These are phyloP conservation scores for Cyclophora albipunctata DNA, from an alignment of 2,888 invertebrate species.

Conservation along the genomic window DNA sequence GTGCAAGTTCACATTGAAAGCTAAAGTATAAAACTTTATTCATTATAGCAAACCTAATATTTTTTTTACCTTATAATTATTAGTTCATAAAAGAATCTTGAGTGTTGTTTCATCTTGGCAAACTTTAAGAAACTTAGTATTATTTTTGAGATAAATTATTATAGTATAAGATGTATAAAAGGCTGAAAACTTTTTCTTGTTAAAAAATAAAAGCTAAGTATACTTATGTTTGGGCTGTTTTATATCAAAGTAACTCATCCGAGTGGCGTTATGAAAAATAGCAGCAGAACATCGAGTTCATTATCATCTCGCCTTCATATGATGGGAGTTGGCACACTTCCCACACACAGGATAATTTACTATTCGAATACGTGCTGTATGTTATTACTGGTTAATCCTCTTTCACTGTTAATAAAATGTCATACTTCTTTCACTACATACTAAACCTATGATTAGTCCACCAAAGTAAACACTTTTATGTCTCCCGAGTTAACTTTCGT, in stretches of 20 bases:
- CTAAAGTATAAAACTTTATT: slow-evolving; percentile 5
- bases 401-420: slow-evolving; percentile 19
- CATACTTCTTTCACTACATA: neutral
- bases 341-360: slow-evolving; percentile 56
- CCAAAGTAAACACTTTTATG: slow-evolving; percentile 5
- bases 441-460: slow-evolving; percentile 2
- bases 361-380: slow-evolving; percentile 60
- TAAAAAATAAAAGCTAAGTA: too few species aligned
- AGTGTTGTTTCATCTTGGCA: too few species aligned
- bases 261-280: slow-evolving; percentile 31
- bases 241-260: slow-evolving; percentile 25
- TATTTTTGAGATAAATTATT: too few species aligned
- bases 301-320: slow-evolving; percentile 64
- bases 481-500: neutral
- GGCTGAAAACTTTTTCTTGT: too few species aligned
- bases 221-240: too few species aligned
- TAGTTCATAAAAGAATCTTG: too few species aligned
- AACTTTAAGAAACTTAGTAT: too few species aligned
- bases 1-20: neutral
- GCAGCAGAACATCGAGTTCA: slow-evolving; percentile 47
- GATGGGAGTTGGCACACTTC: slow-evolving; percentile 65
- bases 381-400: slow-evolving; percentile 41
- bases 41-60: slow-evolving; percentile 8
- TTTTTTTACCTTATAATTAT: too few species aligned
- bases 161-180: too few species aligned